phyloP scores from a whole-genome alignment of 2,888 invertebrate genomes.

The Elegia similella region DNA sequence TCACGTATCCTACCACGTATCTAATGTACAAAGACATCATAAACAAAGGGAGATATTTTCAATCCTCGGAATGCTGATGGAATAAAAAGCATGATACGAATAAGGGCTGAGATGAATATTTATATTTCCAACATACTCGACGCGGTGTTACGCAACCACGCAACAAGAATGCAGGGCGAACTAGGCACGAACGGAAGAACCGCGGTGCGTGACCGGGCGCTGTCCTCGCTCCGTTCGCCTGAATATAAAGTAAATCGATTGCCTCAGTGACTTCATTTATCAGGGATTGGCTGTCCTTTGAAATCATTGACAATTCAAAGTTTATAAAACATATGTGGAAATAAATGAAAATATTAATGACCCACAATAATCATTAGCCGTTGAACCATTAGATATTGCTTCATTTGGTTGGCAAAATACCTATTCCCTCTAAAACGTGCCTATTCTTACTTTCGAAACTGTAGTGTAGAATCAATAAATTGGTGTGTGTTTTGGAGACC shows the following conservation, averaged over 20 bases:
- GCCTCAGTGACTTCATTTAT: conserved; percentile 13
- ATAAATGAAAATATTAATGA: too few relatives aligned
- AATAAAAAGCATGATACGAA: not conserved
- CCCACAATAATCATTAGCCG: too few relatives aligned
- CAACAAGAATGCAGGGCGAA: conserved; percentile 57
- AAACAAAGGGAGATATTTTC: not conserved
- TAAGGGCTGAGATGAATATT: conserved; percentile 9
- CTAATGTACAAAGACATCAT: not conserved
- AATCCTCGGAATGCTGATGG: not conserved
- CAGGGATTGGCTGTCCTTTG: not conserved
- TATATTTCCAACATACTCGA: not conserved
- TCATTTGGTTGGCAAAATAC: not conserved
- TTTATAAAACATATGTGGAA: not conserved
- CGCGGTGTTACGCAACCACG: conserved; percentile 15
- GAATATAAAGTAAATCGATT: conserved; percentile 47
- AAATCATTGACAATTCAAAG: not conserved
- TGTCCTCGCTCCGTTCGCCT: conserved; percentile 41
- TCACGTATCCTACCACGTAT: not conserved
- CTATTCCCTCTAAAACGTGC: too few relatives aligned
- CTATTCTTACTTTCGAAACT: too few relatives aligned
- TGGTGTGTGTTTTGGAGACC: not conserved
- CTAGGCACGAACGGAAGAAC: conserved; percentile 53
- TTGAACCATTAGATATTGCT: too few relatives aligned
- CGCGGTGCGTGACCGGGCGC: conserved; percentile 54
- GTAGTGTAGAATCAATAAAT: not conserved